These are phyloP conservation scores for Dicyrtoma fusca DNA, from an alignment of 2,888 invertebrate species.

Conservation along the genomic window DNA sequence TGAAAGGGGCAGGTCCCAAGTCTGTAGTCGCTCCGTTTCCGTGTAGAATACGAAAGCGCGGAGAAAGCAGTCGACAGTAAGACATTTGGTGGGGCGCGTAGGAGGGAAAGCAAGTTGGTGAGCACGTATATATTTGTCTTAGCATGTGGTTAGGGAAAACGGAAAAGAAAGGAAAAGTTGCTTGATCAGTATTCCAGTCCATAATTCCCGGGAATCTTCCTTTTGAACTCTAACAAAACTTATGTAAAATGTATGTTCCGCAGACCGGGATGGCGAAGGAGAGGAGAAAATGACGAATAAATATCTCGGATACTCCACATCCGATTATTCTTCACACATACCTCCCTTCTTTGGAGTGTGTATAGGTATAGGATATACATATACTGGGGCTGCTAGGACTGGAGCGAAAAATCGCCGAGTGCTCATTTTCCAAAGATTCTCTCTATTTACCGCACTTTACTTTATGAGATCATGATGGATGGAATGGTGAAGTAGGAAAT, in stretches of 20 bases:
- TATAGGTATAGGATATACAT: not conserved
- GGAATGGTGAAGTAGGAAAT: not conserved
- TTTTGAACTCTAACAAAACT: slow-evolving; percentile 33
- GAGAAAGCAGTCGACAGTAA: slow-evolving; percentile 1
- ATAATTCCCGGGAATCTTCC: slow-evolving; percentile 27
- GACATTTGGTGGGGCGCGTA: slow-evolving; percentile 1
- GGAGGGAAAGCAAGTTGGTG: slow-evolving; percentile 3
- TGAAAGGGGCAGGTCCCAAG: not conserved
- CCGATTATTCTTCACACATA: not conserved
- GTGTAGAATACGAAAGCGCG: slow-evolving; percentile 23
- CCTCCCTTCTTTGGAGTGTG: not conserved
- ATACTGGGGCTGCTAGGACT: not conserved
- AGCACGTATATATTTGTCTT: slow-evolving; percentile 26
- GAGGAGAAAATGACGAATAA: not conserved
- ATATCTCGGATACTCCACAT: not conserved
- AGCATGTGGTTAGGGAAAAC: slow-evolving; percentile 6
- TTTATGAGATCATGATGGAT: slow-evolving; percentile 22
- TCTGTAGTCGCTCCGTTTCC: slow-evolving; percentile 5
- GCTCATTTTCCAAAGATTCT: slow-evolving; percentile 33
- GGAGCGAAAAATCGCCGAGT: slow-evolving; percentile 30
- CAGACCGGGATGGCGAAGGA: not conserved
- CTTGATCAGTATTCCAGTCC: slow-evolving; percentile 34
- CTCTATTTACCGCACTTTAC: slow-evolving; percentile 29
- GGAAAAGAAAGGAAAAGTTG: not conserved
- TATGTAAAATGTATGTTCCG: slow-evolving; percentile 31